Evolutionary conservation across 1,140 invertebrate species (phyloP).

Genomic region (Aleiodes sp.): DNA sequence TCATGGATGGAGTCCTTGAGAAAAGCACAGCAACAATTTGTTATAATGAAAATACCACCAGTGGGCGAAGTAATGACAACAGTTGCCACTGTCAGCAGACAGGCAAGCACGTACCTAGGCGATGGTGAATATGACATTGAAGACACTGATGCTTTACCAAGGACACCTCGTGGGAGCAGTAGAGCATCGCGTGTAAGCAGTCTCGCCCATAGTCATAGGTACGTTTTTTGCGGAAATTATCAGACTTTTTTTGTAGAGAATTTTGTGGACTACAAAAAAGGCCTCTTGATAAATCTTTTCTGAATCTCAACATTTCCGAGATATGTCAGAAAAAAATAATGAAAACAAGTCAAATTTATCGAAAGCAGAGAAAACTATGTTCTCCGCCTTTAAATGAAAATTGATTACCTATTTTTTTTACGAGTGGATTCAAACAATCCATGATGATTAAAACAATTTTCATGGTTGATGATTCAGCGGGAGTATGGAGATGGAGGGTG

Average conservation of each 20-base stretch:
- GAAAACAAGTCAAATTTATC: too few relatives aligned
- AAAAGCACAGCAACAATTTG: conserved; percentile 60
- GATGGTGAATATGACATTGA: conserved; percentile 60
- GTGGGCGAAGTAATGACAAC: conserved; percentile 42
- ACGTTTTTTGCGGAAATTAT: too few relatives aligned
- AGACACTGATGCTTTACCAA: conserved; percentile 54
- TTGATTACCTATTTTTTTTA: neutral
- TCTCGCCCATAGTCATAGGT: conserved; percentile 73
- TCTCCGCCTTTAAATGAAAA: too few relatives aligned
- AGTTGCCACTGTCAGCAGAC: conserved; percentile 49
- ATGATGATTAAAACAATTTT: neutral
- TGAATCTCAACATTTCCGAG: too few relatives aligned
- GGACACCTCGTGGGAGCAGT: conserved; percentile 60
- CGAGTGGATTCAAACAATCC: neutral
- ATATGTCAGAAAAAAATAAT: too few relatives aligned
- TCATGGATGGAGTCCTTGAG: conserved; percentile 62
- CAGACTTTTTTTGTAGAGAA: too few relatives aligned
- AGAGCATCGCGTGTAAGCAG: conserved; percentile 70
- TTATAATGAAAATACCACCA: conserved; percentile 53
- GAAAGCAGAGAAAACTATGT: too few relatives aligned
- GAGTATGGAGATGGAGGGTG: conserved; percentile 78
- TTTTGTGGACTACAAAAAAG: too few relatives aligned
- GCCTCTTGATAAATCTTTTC: too few relatives aligned
- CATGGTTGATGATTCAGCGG: conserved; percentile 66
- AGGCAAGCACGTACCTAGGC: conserved; percentile 56